These are phyloP conservation scores for Naja naja DNA, from an alignment of 2,113 vertebrate genomes.

Conservation along the genomic window DNA sequence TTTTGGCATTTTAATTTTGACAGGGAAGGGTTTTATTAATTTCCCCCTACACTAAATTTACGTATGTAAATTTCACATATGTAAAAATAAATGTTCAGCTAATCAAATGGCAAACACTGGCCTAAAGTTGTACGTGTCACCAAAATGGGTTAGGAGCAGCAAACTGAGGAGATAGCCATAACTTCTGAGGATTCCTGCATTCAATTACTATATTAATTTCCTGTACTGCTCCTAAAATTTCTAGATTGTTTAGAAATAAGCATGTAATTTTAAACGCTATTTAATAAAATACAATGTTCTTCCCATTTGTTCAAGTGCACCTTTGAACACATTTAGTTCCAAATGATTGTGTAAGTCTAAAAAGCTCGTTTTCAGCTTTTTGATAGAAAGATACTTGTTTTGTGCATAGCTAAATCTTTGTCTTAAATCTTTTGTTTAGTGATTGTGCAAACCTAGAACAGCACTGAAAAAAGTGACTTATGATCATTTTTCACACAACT, in stretches of 20 bases:
- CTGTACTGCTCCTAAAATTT: fast-evolving
- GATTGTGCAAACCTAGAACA: background rate
- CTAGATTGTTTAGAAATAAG: background rate
- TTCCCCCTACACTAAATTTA: background rate
- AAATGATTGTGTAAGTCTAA: background rate
- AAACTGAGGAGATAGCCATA: background rate
- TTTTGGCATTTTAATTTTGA: background rate
- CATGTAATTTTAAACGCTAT: fast-evolving
- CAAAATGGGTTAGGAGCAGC: constrained; percentile 14
- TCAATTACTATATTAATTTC: background rate
- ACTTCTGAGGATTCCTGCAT: background rate
- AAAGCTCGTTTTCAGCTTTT: fast-evolving
- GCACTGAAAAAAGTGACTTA: background rate
- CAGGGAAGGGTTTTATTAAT: background rate
- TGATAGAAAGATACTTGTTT: fast-evolving
- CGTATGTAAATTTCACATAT: background rate
- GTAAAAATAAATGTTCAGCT: background rate
- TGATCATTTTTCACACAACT: background rate
- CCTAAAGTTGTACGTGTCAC: background rate
- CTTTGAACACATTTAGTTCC: background rate
- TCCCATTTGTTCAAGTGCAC: background rate
- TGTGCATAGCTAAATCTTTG: background rate
- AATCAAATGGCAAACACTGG: background rate
- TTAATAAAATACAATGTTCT: background rate
- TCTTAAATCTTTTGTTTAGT: background rate